These are phyloP conservation scores for Labeo calbasu DNA, from an alignment of 2,797 vertebrate genomes.

Conservation along the genomic window DNA sequence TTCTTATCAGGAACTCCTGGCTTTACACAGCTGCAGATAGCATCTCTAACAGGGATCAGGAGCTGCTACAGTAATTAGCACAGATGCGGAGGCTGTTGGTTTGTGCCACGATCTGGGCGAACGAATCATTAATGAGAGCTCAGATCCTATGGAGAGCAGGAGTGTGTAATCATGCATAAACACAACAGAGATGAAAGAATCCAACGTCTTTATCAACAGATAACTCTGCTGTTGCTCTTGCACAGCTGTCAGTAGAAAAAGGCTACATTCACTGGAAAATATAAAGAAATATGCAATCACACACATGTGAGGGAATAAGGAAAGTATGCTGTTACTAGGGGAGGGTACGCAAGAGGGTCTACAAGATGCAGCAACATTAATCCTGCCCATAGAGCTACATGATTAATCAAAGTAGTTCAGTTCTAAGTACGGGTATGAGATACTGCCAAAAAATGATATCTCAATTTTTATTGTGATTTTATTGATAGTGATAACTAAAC, in stretches of 20 bases:
- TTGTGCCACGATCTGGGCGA: not conserved
- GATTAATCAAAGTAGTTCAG: too few species aligned
- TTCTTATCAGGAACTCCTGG: not conserved
- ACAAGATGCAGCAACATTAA: not conserved
- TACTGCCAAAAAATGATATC: too few species aligned
- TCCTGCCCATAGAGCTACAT: not conserved
- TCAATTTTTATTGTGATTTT: too few species aligned
- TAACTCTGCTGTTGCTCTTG: slow-evolving; percentile 6
- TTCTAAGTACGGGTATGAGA: too few species aligned
- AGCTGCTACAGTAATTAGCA: slow-evolving; percentile 21
- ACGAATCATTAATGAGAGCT: slow-evolving; percentile 26
- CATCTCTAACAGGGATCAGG: slow-evolving; percentile 12
- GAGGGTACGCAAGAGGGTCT: not conserved
- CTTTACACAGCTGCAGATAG: slow-evolving; percentile 4
- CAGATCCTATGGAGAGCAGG: slow-evolving; percentile 10
- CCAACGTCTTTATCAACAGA: slow-evolving; percentile 24
- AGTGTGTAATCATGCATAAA: slow-evolving; percentile 31
- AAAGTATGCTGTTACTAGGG: not conserved
- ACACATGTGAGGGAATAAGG: slow-evolving; percentile 4
- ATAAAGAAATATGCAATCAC: not conserved
- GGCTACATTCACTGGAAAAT: not conserved
- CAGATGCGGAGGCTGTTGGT: slow-evolving; percentile 25
- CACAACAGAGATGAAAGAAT: slow-evolving; percentile 34
- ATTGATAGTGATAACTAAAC: too few species aligned
- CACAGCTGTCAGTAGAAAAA: slow-evolving; percentile 22